Percentiles rank a stretch among this genome's conserved stretches.
phyloP scores from a whole-genome alignment of 2,797 vertebrate species.

The Pangasius macronema region DNA sequence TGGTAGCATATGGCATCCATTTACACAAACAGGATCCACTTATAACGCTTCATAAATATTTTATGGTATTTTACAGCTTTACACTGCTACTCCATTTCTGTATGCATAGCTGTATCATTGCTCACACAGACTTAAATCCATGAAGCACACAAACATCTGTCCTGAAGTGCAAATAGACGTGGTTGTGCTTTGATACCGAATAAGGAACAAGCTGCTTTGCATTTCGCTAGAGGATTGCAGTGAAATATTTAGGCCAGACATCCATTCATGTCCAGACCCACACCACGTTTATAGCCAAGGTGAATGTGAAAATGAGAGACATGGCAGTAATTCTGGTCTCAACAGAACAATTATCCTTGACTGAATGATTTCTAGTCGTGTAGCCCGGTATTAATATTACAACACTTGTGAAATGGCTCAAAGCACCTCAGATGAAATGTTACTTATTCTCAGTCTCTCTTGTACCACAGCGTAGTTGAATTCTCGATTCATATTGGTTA shows the following conservation, averaged over 20 bases:
- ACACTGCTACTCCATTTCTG: background rate
- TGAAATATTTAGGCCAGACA: constrained; percentile 32
- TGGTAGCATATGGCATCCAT: too few species aligned
- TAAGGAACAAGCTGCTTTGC: constrained; percentile 5
- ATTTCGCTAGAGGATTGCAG: background rate
- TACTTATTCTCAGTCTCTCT: background rate
- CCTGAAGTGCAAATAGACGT: background rate
- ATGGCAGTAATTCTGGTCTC: constrained; percentile 8
- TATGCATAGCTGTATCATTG: background rate
- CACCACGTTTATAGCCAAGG: constrained; percentile 5
- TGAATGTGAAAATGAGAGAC: constrained; percentile 35
- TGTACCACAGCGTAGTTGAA: background rate
- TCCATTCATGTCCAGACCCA: constrained; percentile 17
- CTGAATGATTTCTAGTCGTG: background rate
- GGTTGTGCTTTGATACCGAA: constrained; percentile 1
- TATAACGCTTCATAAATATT: constrained; percentile 40
- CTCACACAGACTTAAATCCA: background rate
- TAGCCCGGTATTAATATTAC: background rate
- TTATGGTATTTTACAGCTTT: constrained; percentile 27
- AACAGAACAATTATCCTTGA: constrained; percentile 26
- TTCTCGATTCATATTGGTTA: background rate
- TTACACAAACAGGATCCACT: background rate
- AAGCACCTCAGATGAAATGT: background rate
- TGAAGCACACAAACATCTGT: background rate
- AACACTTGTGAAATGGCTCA: background rate